Conservation (phyloP, 2,113 vertebrate genomes). For the Cebidichthys violaceus region DNA sequence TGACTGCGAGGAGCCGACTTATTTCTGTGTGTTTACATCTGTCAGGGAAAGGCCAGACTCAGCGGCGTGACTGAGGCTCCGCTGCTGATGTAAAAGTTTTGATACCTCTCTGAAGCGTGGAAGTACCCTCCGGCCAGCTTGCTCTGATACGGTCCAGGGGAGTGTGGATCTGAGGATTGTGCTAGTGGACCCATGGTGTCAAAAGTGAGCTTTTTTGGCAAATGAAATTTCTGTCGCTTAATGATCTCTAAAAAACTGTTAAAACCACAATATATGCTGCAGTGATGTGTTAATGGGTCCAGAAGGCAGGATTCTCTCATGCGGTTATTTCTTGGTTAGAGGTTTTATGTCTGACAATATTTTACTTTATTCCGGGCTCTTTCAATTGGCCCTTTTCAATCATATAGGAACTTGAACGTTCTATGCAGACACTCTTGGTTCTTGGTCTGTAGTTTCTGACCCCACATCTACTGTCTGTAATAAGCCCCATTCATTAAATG, state of each 20-base stretch:
- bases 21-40: constrained; percentile 68
- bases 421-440: neutral
- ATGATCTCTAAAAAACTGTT: constrained; percentile 6
- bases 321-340: neutral
- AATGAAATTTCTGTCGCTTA: neutral
- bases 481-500: neutral
- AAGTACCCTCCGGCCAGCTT: constrained; percentile 26
- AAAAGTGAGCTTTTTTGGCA: constrained; percentile 3
- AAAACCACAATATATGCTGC: constrained; percentile 26
- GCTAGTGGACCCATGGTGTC: neutral
- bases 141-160: constrained; percentile 8
- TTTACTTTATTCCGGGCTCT: constrained; percentile 7
- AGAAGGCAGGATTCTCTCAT: constrained; percentile 8
- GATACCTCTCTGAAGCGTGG: constrained; percentile 56
- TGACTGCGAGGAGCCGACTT: constrained; percentile 57
- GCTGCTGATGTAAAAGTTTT: constrained; percentile 57
- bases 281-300: constrained; percentile 28
- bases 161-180: constrained; percentile 13
- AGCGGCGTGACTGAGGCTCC: constrained; percentile 52
- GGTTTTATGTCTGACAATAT: neutral
- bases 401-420: neutral
- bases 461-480: neutral
- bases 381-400: neutral
- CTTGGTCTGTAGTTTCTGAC: neutral
- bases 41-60: constrained; percentile 63